These are phyloP conservation scores for Julus scanicus DNA, from an alignment of 2,888 invertebrate genomes.

Conservation along the genomic window DNA sequence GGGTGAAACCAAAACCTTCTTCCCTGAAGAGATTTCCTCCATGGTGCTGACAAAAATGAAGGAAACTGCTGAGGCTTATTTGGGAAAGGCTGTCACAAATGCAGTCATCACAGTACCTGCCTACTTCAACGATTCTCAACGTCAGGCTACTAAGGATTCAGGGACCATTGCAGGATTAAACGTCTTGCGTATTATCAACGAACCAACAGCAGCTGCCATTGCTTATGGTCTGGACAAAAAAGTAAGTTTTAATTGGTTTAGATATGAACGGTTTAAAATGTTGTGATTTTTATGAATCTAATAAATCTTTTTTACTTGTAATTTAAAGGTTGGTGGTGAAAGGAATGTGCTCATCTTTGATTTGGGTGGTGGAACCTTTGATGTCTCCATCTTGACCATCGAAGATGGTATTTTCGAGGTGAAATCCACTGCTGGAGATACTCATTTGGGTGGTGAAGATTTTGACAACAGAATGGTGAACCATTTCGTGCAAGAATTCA, in stretches of 20 bases:
- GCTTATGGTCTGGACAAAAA: constrained; percentile 69
- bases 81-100: constrained; percentile 89
- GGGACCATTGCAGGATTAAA: constrained; percentile 92
- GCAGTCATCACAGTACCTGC: constrained; percentile 96
- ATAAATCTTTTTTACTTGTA: too few relatives aligned
- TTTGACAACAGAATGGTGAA: constrained; percentile 99
- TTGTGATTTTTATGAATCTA: too few relatives aligned
- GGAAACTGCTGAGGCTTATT: constrained; percentile 97
- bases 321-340: constrained; percentile 65
- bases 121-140: constrained; percentile 99
- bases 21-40: constrained; percentile 98
- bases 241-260: not conserved
- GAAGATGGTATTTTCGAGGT: constrained; percentile 73
- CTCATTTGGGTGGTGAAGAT: constrained; percentile 98
- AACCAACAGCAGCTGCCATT: constrained; percentile 68
- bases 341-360: constrained; percentile 73
- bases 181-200: constrained; percentile 95
- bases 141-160: constrained; percentile 99
- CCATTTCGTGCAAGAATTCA: constrained; percentile 98
- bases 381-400: constrained; percentile 71
- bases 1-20: constrained; percentile 88
- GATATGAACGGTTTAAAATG: too few relatives aligned
- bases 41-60: constrained; percentile 99
- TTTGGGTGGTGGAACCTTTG: constrained; percentile 72
- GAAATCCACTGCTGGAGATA: constrained; percentile 70